phyloP scores from a whole-genome alignment of 2,113 vertebrate genomes.

The Catharus minimus region DNA sequence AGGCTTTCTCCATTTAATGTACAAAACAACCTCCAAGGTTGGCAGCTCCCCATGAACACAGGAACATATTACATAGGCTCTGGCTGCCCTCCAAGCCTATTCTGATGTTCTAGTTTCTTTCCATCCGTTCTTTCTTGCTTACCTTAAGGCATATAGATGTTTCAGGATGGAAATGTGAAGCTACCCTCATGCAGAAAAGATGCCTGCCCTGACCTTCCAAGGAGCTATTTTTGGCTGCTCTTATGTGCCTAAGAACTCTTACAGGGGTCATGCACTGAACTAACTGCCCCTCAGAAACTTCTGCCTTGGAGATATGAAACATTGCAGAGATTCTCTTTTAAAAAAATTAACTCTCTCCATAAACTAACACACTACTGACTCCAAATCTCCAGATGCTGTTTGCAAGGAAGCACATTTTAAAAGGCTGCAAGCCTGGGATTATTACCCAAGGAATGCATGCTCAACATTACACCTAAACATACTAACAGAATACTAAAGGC shows the following conservation, averaged over 20 bases:
- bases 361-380: background rate
- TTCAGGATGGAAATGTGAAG: background rate
- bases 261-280: background rate
- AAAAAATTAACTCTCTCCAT: background rate
- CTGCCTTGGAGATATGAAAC: background rate
- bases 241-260: constrained; percentile 9
- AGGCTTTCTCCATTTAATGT: background rate
- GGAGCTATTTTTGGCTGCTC: constrained; percentile 45
- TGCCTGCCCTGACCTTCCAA: constrained; percentile 37
- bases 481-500: background rate
- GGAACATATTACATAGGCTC: background rate
- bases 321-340: background rate
- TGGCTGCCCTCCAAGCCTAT: background rate
- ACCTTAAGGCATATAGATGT: background rate
- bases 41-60: background rate
- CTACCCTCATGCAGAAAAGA: background rate
- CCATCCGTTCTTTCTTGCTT: background rate
- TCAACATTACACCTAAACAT: background rate
- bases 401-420: background rate
- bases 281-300: background rate
- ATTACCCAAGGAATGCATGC: background rate
- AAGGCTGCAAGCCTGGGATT: background rate
- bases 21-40: background rate
- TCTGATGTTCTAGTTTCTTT: background rate
- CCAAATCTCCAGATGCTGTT: background rate